Base-by-base conservation (phyloP, 2,113 vertebrate genomes). In the Limnothrissa miodon region DNA sequence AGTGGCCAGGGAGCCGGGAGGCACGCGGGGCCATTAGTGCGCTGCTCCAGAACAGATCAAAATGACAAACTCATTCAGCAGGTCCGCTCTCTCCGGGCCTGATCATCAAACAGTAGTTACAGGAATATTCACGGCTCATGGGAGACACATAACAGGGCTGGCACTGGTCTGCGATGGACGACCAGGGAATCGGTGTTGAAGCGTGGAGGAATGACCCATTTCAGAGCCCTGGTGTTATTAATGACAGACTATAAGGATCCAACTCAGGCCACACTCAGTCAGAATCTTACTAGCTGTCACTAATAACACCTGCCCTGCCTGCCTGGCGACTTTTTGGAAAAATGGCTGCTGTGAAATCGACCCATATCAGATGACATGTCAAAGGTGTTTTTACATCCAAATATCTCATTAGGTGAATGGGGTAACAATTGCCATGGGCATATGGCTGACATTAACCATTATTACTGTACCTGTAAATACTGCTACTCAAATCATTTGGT, bases 1-100 rank as follows among this genome's bases (percentile, higher is more conserved):
- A 89, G 9, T 51, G 81, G 59, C 45, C 36, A 83, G 83, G 33
- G 25, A 62, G 48, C 15, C 0, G 51, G 51, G 25, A 36, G 66
- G 66, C 33, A 33, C 15, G 29, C n/a, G 25, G 8, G 25, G n/a
- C 51, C 33, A 74, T 74, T 74, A 33, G 25, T 15, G n/a, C 25
- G 25, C 59, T 25, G 59, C 66, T 33, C 15, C 66, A 74, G 66
- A 39, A 74, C 10, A 74, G 66, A 74, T 74, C 66, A 74, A 74
- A 74, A 74, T 74, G 66, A 74, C 66, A 74, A 74, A 74, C 66
- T 74, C 66, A 39, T 74, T 74, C 66, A 74, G 66, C 11, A 3
- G 66, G 11, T 1, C 29, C 66, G 29, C 66, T 74, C 66, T 13
- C 13, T 33, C 29, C 59, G n/a, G 9, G 29, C 66, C 66, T 74